Base-by-base conservation (phyloP, 2,797 vertebrate species). In the Muscicapa comitata region DNA sequence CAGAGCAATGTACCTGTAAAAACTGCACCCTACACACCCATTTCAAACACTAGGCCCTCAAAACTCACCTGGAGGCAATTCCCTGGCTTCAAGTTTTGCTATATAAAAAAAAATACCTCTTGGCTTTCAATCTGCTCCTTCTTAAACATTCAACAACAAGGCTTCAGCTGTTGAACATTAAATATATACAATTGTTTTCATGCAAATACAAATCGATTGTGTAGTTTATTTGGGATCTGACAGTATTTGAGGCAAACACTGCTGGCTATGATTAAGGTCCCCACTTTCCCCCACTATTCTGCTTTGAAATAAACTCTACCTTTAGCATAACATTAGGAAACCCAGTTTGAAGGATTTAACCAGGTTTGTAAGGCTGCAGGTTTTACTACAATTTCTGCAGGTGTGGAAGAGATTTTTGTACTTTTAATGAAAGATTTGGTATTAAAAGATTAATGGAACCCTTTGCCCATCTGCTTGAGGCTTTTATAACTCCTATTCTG, bases 391-490 rank as follows among this genome's bases (percentile, higher is more conserved):
- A 92, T 68, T 95, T 74, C 77, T 80, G 45, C 88, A 97, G 96
- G 94, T 93, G 92, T 88, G 76, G 50, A 93, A 91, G 57, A 86
- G 72, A 65, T 74, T 70, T 86, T 71, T 54, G 43, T 33, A 50
- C 53, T 70, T 43, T 76, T 87, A 93, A 77, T 88, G 86, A 91
- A 94, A 94, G 81, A 77, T 53, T 35, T 11, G 67, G 68, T 95
- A 94, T 86, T 86, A 80, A 93, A 89, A 95, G 94, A 85, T 10
- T 66, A 94, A 93, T 78, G 84, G 72, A 94, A 68, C 73, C 40
- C 57, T 79, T 25, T 54, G 79, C 40, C 54, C 61, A 76, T 54
- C 77, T 83, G 83, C 45, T 86, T 11, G 15, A 92, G 85, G 16
- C 67, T 73, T 93, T 57, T 35, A 35, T 9, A 37, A 65, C 8